Base-by-base conservation (phyloP, 2,113 vertebrate genomes). In the Corydoras sp. region DNA sequence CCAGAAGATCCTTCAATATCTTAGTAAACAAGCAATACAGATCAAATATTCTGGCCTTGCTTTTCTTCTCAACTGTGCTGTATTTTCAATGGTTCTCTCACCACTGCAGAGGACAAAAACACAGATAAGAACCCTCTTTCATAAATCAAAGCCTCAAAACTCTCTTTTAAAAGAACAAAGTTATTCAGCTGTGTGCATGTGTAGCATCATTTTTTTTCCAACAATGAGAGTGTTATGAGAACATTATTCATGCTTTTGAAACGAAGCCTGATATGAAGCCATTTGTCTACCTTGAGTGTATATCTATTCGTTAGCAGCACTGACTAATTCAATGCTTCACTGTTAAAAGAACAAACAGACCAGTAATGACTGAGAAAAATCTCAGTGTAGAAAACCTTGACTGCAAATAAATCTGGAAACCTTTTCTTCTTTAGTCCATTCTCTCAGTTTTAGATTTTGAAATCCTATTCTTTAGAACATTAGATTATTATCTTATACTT, bases 181-280 rank as follows among this genome's bases (percentile, higher is more conserved):
- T 12, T 29, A 61, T 74, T 32, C 15, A 7, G 51, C 3, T 62
- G 49, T 62, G 29, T 18, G 56, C 31, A 58, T 67, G 67, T 50
- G 56, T 50, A 65, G 51, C 10, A 15, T 49, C 69, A 64, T 10
- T 56, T 65, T 62, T 64, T 43, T 48, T 66, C 48, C 58, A 58
- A 58, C 62, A 58, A 62, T 70, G 62, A 65, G 62, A 65, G 68
- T 64, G 43, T 68, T 70, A 76, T 76, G 75, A 76, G 77, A 73
- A 66, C 77, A 79, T 79, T 76, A 79, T 79, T 79, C 74, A 79
- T 73, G 74, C 64, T 75, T 79, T 76, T 70, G 64, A 73, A 76
- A 79, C 74, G 54, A 73, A 76, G 56, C 35, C 9, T 11, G 50
- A 69, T 24, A 60, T 9, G 31, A 63, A 62, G 66, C 70, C 76